phyloP scores from a whole-genome alignment of 1,140 invertebrate species.

The Sesamia nonagrioides region DNA sequence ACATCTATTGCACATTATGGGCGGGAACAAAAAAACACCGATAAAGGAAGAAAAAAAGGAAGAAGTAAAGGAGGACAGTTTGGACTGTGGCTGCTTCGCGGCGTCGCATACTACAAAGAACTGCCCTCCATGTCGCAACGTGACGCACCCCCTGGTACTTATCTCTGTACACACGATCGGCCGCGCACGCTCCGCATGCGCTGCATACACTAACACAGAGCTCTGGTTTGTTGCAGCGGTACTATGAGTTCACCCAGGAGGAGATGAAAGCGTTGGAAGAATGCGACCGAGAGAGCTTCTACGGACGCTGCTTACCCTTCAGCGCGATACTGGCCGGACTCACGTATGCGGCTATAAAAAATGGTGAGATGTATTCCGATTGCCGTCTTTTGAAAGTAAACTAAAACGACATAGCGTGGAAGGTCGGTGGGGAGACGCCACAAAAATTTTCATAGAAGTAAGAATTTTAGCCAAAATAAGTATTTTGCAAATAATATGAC shows the following conservation, averaged over 20 bases:
- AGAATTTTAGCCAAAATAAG: slow-evolving; percentile 53
- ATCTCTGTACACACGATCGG: not conserved
- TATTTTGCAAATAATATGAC: slow-evolving; percentile 8
- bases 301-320: slow-evolving; percentile 77
- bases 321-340: slow-evolving; percentile 71
- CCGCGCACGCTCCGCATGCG: not conserved
- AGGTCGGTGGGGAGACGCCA: slow-evolving; percentile 60
- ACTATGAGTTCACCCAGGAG: slow-evolving; percentile 80
- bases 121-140: slow-evolving; percentile 72
- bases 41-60: slow-evolving; percentile 22
- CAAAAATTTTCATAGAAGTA: slow-evolving; percentile 83
- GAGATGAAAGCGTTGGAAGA: slow-evolving; percentile 81
- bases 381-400: not conserved
- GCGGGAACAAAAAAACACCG: slow-evolving; percentile 59
- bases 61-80: slow-evolving; percentile 51
- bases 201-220: not conserved
- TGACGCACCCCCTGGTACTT: slow-evolving; percentile 79
- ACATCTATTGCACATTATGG: slow-evolving; percentile 62
- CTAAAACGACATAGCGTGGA: not conserved
- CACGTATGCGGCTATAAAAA: slow-evolving; percentile 74
- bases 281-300: slow-evolving; percentile 83
- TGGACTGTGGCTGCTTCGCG: slow-evolving; percentile 67
- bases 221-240: slow-evolving; percentile 68
- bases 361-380: slow-evolving; percentile 61
- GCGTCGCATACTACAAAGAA: slow-evolving; percentile 59